Evolutionary conservation across 2,888 invertebrate genomes (phyloP), one percentile per base, ranked within the genome.

Genomic region (Pseudococcus jackbeardsleyi): DNA sequence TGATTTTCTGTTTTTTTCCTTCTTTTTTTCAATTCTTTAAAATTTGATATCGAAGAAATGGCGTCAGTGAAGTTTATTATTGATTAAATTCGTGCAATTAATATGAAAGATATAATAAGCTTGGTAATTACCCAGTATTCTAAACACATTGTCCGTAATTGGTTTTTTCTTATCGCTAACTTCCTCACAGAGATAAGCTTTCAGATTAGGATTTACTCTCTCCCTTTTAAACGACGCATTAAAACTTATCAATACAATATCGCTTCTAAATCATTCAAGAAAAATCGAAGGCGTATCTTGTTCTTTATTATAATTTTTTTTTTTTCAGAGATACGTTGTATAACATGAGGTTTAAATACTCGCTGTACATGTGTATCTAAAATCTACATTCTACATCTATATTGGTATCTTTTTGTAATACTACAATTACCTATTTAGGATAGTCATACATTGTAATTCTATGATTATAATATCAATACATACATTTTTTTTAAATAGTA

Each of bases 1-100:
- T 33, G 33, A 72, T 72, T 72, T 72, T 72, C 26, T 72, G 5
- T 39, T 39, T 39, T 39, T 39, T 7, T 39, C 7, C 39, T n/a
- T n/a, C n/a, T n/a, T 7, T 39, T 39, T 39, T 39, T 15, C 33
- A 33, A 72, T 72, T 72, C 12, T 72, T 72, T 33, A 72, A 72
- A 64, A 72, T 72, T 72, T 72, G 72, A 72, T 72, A 72, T 33
- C 72, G 72, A 33, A 8, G 33, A 33, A 72, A 72, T 72, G 72
- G 72, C 72, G 72, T 72, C 72, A 72, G 15, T 33, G 33, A 0
- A 64, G 64, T 72, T 72, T 33, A 72, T 72, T 72, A 72, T 72
- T 72, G 72, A 72, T 72, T 72, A 72, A 72, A 72, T 72, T 72
- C 72, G 72, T 72, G 72, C 72, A 72, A 72, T 72, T 72, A 72